Conservation (phyloP, 2,888 invertebrate genomes). For the Synergus umbraculus region DNA sequence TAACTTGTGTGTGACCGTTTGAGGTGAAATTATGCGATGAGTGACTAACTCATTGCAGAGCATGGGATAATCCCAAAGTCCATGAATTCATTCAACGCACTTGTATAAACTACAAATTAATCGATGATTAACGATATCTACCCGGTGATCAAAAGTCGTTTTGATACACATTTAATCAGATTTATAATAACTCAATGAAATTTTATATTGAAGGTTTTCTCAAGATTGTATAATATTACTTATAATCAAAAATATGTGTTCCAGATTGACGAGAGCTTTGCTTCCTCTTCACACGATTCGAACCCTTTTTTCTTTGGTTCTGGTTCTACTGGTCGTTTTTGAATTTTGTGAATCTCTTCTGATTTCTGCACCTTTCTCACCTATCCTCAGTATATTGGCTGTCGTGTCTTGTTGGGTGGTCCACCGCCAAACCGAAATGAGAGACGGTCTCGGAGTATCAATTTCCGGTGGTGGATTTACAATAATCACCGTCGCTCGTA, state of each 20-base stretch:
- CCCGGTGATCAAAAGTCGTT: background rate
- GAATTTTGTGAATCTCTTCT: constrained; percentile 65
- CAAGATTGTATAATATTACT: background rate
- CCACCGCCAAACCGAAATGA: constrained; percentile 65
- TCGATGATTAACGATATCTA: background rate
- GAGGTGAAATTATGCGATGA: background rate
- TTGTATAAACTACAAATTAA: background rate
- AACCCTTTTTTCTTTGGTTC: constrained; percentile 58
- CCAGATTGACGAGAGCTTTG: constrained; percentile 56
- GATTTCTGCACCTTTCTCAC: constrained; percentile 57
- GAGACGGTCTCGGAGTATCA: constrained; percentile 58
- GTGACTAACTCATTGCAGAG: background rate
- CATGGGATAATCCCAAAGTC: background rate
- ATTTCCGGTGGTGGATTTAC: constrained; percentile 61
- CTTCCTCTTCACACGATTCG: constrained; percentile 63
- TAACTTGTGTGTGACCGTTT: background rate
- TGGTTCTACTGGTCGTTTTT: constrained; percentile 59
- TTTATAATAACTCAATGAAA: background rate
- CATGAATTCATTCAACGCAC: background rate
- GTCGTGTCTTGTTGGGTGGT: constrained; percentile 66
- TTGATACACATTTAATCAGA: background rate
- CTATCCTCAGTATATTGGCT: constrained; percentile 61
- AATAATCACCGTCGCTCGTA: constrained; percentile 58
- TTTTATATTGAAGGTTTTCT: background rate
- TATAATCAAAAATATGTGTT: constrained; percentile 26